These are phyloP conservation scores for Nudaria mundana DNA, from an alignment of 2,888 invertebrate genomes.

Conservation along the genomic window DNA sequence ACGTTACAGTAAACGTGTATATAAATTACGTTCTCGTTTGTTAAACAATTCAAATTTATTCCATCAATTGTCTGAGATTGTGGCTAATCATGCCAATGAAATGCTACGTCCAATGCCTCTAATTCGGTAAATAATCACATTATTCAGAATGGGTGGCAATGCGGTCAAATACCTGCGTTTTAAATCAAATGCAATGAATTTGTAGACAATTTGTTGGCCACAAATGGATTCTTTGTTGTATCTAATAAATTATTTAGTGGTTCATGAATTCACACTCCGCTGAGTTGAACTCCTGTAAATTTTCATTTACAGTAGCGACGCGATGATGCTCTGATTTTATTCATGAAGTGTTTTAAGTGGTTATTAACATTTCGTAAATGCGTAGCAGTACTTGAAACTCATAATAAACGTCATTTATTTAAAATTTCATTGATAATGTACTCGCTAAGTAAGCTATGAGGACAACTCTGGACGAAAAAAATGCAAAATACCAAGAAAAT, in stretches of 20 bases:
- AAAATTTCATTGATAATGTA: conserved; percentile 23
- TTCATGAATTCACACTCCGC: conserved; percentile 50
- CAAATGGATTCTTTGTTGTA: conserved; percentile 58
- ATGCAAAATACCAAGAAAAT: too few species aligned
- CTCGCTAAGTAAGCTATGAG: not conserved
- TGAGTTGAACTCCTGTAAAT: conserved; percentile 50
- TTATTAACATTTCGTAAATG: conserved; percentile 41
- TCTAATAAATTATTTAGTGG: conserved; percentile 63
- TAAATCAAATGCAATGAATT: conserved; percentile 62
- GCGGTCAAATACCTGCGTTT: conserved; percentile 74
- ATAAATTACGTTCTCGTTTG: conserved; percentile 50
- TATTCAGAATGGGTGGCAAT: conserved; percentile 47
- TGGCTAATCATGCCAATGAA: conserved; percentile 58
- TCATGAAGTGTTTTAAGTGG: conserved; percentile 40
- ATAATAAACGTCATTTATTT: conserved; percentile 24
- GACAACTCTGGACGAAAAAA: too few species aligned
- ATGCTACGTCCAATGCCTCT: conserved; percentile 40
- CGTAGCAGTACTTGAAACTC: conserved; percentile 26
- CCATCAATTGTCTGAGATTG: conserved; percentile 49
- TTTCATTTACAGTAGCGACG: conserved; percentile 32
- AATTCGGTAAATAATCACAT: conserved; percentile 61
- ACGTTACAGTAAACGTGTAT: conserved; percentile 37
- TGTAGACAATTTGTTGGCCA: conserved; percentile 54
- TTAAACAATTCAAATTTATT: conserved; percentile 48
- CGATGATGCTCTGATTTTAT: conserved; percentile 37